Evolutionary conservation across 2,797 vertebrate genomes (phyloP), one percentile per base, ranked within the genome.

Genomic region (Microctenopoma stevenorrisi): DNA sequence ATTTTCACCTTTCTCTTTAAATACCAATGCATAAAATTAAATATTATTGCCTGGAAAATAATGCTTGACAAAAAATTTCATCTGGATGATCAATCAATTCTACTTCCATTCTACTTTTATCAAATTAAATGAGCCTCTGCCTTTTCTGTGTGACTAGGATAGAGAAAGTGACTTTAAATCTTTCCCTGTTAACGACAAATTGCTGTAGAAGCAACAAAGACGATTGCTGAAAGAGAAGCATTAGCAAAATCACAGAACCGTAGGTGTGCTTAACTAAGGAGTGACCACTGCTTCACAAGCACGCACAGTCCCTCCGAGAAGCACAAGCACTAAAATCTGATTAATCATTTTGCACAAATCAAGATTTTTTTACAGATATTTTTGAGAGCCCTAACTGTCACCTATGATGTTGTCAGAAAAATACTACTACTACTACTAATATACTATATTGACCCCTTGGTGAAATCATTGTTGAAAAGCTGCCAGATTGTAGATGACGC

Each of bases 351-450:
- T 49, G 50, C 18, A 61, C 8, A 70, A 51, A 72, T 61, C 7
- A 40, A n/a, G 1, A 63, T 46, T 65, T 48, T 68, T 61, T 46
- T 26, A 56, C 51, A 22, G 60, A 47, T 60, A 64, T 68, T 71
- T n/a, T 37, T 48, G 12, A 65, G 59, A 44, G n/a, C 47, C 28
- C 44, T 42, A 38, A 37, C 50, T 50, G 47, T 61, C 56, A 44
- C 14, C 47, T 68, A 10, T 50, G 22, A 25, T 35, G 4, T 33
- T 49, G 13, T 53, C 51, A 68, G 47, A 7, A 52, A 22, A 44
- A 58, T 14, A 22, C 8, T 70, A 48, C 55, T 22, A 30, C 5
- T 33, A 33, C 1, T 33, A 33, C 4, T 33, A 33, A 35, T 2
- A 35, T 35, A 35, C 7, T 35, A 8, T 9, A 35, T 35, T 35